Percentiles rank a stretch among this genome's conserved stretches.
Conservation (phyloP, 2,113 vertebrate species). For the Podarcis cretensis region DNA sequence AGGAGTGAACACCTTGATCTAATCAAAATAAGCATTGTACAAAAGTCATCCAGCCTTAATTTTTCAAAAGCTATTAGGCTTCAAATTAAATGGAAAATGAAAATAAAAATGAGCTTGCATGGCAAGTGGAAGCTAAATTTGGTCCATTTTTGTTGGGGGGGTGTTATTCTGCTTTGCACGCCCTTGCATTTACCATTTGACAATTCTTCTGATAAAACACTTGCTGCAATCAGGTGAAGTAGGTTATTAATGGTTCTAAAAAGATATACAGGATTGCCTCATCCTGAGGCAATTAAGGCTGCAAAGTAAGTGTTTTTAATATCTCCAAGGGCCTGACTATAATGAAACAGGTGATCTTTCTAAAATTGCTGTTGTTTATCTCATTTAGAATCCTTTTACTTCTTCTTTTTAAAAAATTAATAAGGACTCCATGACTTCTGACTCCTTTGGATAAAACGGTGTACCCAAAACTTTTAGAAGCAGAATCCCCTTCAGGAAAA, state of each 20-base stretch:
- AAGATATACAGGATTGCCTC: conserved; percentile 81
- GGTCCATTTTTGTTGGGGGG: conserved; percentile 77
- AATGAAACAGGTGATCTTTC: conserved; percentile 79
- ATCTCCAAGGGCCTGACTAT: conserved; percentile 72
- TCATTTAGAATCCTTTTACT: conserved; percentile 63
- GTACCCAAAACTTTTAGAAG: conserved; percentile 20
- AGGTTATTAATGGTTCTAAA: conserved; percentile 84
- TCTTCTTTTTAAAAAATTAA: conserved; percentile 36
- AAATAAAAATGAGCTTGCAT: conserved; percentile 74
- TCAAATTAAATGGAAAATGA: conserved; percentile 79
- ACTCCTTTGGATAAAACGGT: conserved; percentile 31
- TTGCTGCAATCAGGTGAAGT: conserved; percentile 84
- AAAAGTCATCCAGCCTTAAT: conserved; percentile 73
- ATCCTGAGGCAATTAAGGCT: conserved; percentile 82
- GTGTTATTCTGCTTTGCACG: conserved; percentile 72
- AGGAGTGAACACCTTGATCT: conserved; percentile 63
- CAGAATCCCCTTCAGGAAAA: conserved; percentile 32
- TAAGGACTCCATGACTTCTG: conserved; percentile 51
- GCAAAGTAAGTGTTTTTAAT: conserved; percentile 76
- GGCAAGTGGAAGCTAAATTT: conserved; percentile 79
- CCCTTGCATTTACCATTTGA: conserved; percentile 81
- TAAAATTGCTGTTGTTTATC: conserved; percentile 65
- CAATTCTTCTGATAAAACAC: conserved; percentile 76
- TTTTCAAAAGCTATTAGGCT: conserved; percentile 78
- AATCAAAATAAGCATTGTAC: conserved; percentile 74